A percentile compares a stretch with the other conserved stretches of the same genome.
phyloP scores from a whole-genome alignment of 2,888 invertebrate species.

The Drosophila paranaensis region DNA sequence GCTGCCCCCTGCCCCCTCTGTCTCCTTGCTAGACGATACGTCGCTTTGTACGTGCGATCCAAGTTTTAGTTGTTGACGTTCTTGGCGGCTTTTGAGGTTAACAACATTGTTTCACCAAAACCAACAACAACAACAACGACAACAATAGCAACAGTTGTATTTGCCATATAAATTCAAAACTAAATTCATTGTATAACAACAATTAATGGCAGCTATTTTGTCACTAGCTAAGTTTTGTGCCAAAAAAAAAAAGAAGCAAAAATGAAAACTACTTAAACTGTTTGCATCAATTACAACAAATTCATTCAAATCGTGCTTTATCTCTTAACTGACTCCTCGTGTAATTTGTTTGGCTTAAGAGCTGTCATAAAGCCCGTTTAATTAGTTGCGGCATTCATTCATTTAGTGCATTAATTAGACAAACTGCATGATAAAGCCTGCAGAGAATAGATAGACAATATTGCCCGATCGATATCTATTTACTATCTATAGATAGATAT shows the following conservation, averaged over 20 bases:
- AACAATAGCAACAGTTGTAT: constrained; percentile 51
- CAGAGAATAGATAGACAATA: constrained; percentile 28
- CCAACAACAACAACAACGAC: constrained; percentile 27
- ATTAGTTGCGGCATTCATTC: constrained; percentile 57
- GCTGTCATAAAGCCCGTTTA: constrained; percentile 32
- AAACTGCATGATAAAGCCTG: constrained; percentile 40
- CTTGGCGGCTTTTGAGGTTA: constrained; percentile 82
- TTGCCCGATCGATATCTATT: constrained; percentile 39
- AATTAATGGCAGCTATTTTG: constrained; percentile 72
- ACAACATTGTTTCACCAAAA: constrained; percentile 70
- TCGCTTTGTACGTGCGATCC: constrained; percentile 50
- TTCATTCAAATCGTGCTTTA: constrained; percentile 49
- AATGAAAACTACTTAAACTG: constrained; percentile 43
- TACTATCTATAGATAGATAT: constrained; percentile 12
- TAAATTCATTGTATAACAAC: constrained; percentile 48
- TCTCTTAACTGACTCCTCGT: constrained; percentile 28
- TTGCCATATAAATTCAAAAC: constrained; percentile 63
- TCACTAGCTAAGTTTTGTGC: constrained; percentile 60
- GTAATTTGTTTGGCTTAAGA: constrained; percentile 54
- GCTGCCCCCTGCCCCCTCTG: not conserved
- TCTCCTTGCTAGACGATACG: constrained; percentile 10
- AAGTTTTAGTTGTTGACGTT: constrained; percentile 70
- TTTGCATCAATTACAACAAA: constrained; percentile 67
- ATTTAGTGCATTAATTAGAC: constrained; percentile 58
- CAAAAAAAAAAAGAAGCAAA: constrained; percentile 46